Evolutionary conservation across 2,113 vertebrate genomes (phyloP), one percentile per base, ranked within the genome.

Genomic region (Paedocypris sp.): DNA sequence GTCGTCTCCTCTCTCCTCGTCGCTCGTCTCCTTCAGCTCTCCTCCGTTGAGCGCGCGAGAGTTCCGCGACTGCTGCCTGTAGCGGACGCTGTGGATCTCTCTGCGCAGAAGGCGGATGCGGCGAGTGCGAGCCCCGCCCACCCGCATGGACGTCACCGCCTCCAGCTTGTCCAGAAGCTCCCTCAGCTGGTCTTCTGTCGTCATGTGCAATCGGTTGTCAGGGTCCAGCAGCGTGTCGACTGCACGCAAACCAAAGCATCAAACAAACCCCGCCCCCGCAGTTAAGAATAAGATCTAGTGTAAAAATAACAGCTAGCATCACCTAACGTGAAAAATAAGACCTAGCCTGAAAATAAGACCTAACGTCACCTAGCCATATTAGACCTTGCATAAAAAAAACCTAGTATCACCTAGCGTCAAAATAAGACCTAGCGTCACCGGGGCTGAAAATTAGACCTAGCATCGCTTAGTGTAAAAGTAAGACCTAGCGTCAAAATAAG

Each of bases 81-180:
- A 88, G 26, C 90, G 88, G 38, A 98, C 60, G 57, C 70, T 77
- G 79, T 97, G 92, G 84, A 99, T 99, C 77, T 99, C 93, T 0
- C 89, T 80, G 10, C 91, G 87, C 8, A 99, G 85, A 45, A 95
- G 85, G 33, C 90, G 90, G 10, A 98, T 78, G 5, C 94, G 91
- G 3, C 91, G 89, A 0, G 91, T 93, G 2, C 94, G 87, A 31
- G 94, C 92, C 0, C 93, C 92, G 0, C 94, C 94, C 50, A 88
- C 87, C 9, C 91, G 76, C 90, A 95, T 89, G 63, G 86, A 79
- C 43, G 86, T 90, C 74, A 97, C 94, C 58, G 91, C 79, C 73
- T 99, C 95, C 69, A 99, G 76, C 75, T 97, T 99, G 75, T 97
- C 94, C 45, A 99, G 76, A 66, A 99, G 83, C 78, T 95, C 94